Evolutionary conservation across 2,113 vertebrate genomes (phyloP), one percentile per base, ranked within the genome.

Genomic region (Pampusana beccarii): DNA sequence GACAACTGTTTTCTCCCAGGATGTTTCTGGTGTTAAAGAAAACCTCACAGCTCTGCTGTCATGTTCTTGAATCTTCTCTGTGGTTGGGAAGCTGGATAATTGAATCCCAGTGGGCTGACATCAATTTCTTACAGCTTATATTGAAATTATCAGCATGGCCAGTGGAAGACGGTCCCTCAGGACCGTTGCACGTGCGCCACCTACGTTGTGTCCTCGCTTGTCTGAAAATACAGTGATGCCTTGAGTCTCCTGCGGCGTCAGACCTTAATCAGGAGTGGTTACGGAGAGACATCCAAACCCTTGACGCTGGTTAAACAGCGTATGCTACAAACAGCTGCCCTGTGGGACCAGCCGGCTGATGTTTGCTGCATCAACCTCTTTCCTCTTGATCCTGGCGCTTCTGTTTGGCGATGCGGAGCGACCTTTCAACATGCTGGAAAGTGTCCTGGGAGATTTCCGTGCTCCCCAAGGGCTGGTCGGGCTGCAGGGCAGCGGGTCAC

Each of bases 401-500:
- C 18, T 36, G n/a, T 53, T 60, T 24, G 57, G 26, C 36, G 57
- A 26, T 4, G 21, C 14, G 53, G 50, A 51, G n/a, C 17, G 61
- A 6, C 24, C 19, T 78, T 56, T 40, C 36, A 33, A 36, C 4
- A 38, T 66, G 38, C 71, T 58, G 38, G 42, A 24, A 53, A 23
- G n/a, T 14, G 6, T 53, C 36, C 29, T 36, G 48, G 33, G 33
- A 58, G 25, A 28, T 40, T 53, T 69, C 33, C 24, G 10, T 74
- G 21, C 16, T 86, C 12, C 36, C 14, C 10, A 28, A 24, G 42
- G 70, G 64, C 42, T 51, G 12, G 24, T 67, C 38, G 16, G 12
- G 33, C 60, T 0, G 0, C 2, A 2, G 19, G 5, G 15, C 1
- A 0, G 54, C 34, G 23, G 46, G 14, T 56, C 29, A 29, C 36